Conservation (phyloP, 2,113 vertebrate species). For the Gulo gulo region DNA sequence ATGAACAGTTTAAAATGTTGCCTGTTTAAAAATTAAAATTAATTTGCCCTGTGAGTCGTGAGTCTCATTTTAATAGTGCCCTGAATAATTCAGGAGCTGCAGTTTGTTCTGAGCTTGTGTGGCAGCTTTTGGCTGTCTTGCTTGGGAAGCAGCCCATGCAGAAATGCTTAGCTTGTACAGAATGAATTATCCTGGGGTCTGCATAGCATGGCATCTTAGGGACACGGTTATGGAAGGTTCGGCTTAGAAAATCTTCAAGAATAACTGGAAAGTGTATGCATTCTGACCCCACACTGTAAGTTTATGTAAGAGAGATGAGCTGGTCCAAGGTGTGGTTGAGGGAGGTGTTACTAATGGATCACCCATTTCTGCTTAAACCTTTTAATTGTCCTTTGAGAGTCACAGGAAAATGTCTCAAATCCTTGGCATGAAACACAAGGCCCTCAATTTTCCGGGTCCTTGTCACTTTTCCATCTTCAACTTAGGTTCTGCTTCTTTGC, state of each 20-base stretch:
- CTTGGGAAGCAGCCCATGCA: slow-evolving; percentile 62
- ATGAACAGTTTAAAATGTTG: slow-evolving; percentile 80
- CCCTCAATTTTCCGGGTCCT: neutral
- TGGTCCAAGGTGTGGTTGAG: neutral
- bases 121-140: slow-evolving; percentile 65
- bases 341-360: neutral
- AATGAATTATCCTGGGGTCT: slow-evolving; percentile 34
- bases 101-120: slow-evolving; percentile 67
- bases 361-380: neutral
- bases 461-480: neutral
- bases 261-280: neutral
- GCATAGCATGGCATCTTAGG: neutral
- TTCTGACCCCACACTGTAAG: neutral
- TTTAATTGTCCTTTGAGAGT: neutral
- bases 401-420: neutral
- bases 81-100: slow-evolving; percentile 83
- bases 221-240: neutral
- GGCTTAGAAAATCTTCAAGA: slow-evolving; percentile 15
- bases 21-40: slow-evolving; percentile 85
- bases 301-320: neutral
- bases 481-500: neutral
- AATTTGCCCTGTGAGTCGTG: slow-evolving; percentile 75
- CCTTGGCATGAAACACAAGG: neutral
- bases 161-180: slow-evolving; percentile 55
- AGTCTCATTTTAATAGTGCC: slow-evolving; percentile 82